phyloP scores from a whole-genome alignment of 2,113 vertebrate genomes.

The crab-eating macaque (Macaca fascicularis) region DNA sequence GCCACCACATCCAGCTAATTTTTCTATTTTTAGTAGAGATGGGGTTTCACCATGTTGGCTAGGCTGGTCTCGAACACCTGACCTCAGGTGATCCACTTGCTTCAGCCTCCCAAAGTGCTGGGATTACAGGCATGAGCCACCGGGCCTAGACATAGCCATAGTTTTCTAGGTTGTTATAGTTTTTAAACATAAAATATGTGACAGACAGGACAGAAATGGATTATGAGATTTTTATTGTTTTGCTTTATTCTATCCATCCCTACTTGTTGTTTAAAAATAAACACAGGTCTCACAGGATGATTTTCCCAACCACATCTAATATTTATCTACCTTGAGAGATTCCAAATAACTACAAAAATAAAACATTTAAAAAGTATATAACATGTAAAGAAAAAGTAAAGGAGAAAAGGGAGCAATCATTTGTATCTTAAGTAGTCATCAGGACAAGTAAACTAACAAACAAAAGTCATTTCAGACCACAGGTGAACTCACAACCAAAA shows the following conservation, averaged over 20 bases:
- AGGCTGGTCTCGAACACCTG: background rate
- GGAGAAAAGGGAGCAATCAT: background rate
- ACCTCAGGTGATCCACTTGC: background rate
- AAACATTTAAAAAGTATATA: background rate
- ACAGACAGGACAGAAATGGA: background rate
- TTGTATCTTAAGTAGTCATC: background rate
- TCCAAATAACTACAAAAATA: slow-evolving; percentile 25
- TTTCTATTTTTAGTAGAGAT: too few relatives aligned
- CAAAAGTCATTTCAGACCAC: background rate
- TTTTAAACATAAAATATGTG: background rate
- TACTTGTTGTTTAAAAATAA: slow-evolving; percentile 25
- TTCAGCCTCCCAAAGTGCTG: too few relatives aligned
- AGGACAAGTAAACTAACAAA: background rate
- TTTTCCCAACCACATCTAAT: background rate
- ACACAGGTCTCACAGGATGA: background rate
- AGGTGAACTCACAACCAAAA: background rate
- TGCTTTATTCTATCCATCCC: background rate
- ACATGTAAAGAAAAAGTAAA: background rate
- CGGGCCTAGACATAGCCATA: accelerated
- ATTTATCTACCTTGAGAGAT: background rate
- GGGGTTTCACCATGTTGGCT: background rate
- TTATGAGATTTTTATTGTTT: background rate
- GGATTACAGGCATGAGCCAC: too few relatives aligned
- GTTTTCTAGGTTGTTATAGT: background rate
- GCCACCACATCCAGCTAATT: too few relatives aligned